phyloP scores from a whole-genome alignment of 2,113 vertebrate genomes.

The Urocynchramus pylzowi region DNA sequence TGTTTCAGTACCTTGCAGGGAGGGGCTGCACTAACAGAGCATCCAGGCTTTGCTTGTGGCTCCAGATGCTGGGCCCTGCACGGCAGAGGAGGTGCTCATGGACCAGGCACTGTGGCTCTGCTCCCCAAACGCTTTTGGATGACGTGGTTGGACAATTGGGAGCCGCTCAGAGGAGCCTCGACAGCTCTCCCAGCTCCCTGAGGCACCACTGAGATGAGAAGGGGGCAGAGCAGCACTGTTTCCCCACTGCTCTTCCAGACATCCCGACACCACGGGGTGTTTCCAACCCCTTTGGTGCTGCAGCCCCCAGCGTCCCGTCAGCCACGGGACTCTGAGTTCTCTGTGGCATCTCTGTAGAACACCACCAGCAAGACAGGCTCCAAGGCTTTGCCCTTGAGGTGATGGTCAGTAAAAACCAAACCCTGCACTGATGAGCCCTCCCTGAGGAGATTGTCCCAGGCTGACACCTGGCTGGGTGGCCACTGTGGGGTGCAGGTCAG shows the following conservation, averaged over 20 bases:
- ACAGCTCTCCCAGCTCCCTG: neutral
- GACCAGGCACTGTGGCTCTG: neutral
- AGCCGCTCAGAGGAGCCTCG: neutral
- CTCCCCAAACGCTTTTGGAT: neutral
- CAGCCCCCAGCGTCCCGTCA: accelerated
- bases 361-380: neutral
- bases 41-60: neutral
- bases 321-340: accelerated
- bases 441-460: neutral
- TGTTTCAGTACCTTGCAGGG: neutral
- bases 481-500: accelerated
- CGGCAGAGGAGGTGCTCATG: neutral
- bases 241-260: neutral
- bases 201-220: neutral
- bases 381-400: neutral
- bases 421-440: neutral
- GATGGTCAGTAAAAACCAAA: neutral
- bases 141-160: accelerated
- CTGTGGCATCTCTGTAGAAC: neutral
- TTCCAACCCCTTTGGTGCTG: neutral
- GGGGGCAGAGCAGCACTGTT: neutral
- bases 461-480: neutral
- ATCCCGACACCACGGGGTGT: neutral
- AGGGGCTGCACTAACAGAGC: neutral
- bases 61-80: neutral